phyloP scores from a whole-genome alignment of 2,113 vertebrate genomes.

The Entelurus aequoreus region DNA sequence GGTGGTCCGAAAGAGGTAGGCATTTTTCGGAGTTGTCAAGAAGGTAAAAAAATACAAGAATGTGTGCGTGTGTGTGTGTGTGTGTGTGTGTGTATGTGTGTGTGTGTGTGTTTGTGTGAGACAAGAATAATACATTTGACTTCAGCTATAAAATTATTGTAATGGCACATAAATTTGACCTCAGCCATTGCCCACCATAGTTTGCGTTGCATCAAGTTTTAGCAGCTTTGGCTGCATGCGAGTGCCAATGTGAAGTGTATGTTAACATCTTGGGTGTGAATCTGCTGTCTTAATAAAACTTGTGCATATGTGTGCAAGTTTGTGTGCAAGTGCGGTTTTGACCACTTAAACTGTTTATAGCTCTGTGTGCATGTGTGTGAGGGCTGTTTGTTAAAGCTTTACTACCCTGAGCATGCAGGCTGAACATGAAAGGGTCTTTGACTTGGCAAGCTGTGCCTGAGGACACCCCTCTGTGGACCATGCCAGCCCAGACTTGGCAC shows the following conservation, averaged over 20 bases:
- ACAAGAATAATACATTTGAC: background rate
- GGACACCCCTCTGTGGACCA: slow-evolving; percentile 84
- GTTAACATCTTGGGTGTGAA: slow-evolving; percentile 42
- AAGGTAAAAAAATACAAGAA: background rate
- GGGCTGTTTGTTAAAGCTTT: slow-evolving; percentile 62
- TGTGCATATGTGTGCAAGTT: slow-evolving; percentile 22
- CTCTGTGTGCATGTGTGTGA: slow-evolving; percentile 19
- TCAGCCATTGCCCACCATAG: slow-evolving; percentile 37
- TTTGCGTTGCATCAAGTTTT: slow-evolving; percentile 48
- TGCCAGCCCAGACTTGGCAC: slow-evolving; percentile 83
- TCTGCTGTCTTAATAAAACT: slow-evolving; percentile 25
- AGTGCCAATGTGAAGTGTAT: slow-evolving; percentile 36
- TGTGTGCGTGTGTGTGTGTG: background rate
- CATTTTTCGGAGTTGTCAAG: no score
- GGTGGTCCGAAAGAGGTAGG: no score
- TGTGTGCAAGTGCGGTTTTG: slow-evolving; percentile 39
- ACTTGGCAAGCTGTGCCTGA: slow-evolving; percentile 78
- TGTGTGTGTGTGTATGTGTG: background rate
- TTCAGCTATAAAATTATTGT: background rate
- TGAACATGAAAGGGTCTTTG: slow-evolving; percentile 75
- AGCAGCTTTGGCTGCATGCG: slow-evolving; percentile 36
- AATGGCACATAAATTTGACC: background rate
- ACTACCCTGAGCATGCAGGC: slow-evolving; percentile 60
- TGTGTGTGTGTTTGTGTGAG: background rate
- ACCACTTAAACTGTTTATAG: slow-evolving; percentile 54